Percentiles rank a stretch among this genome's conserved stretches.
Conservation (phyloP, 2,113 vertebrate species). For the Natator depressus region DNA sequence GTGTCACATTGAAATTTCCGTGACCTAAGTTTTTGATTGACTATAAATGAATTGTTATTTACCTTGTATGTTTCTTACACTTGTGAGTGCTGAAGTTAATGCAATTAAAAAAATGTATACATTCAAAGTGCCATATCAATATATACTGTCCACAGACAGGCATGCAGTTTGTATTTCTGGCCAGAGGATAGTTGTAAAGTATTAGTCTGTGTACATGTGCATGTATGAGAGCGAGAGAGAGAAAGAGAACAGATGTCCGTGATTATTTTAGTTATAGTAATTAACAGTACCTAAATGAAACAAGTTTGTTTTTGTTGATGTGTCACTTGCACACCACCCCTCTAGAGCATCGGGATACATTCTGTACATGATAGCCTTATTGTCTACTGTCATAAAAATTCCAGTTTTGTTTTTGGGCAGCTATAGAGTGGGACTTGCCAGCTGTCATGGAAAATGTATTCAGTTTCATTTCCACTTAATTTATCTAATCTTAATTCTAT, state of each 20-base stretch:
- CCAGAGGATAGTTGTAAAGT: conserved; percentile 6
- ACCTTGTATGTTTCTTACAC: not conserved
- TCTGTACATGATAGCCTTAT: conserved; percentile 85
- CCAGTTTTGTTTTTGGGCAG: conserved; percentile 76
- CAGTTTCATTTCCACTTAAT: conserved; percentile 89
- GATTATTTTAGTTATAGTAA: conserved; percentile 85
- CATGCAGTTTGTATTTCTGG: not conserved
- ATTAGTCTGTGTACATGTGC: conserved; percentile 42
- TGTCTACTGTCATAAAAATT: conserved; percentile 86
- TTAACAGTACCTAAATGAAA: conserved; percentile 85
- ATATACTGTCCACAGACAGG: not conserved
- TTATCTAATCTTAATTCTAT: conserved; percentile 88
- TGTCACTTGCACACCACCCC: conserved; percentile 89
- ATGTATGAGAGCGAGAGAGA: conserved; percentile 61
- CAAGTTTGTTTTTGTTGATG: conserved; percentile 86
- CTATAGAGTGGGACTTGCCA: conserved; percentile 83
- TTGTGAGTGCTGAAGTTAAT: not conserved
- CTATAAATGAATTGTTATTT: not conserved
- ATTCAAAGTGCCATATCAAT: not conserved
- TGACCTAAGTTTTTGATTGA: not conserved
- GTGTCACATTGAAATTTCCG: not conserved
- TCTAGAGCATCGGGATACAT: conserved; percentile 83
- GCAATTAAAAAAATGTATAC: not conserved
- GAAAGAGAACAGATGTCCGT: conserved; percentile 84
- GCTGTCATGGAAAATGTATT: conserved; percentile 87